Evolutionary conservation across 1,140 invertebrate species (phyloP).

Genomic region (Brachionus angularis): DNA sequence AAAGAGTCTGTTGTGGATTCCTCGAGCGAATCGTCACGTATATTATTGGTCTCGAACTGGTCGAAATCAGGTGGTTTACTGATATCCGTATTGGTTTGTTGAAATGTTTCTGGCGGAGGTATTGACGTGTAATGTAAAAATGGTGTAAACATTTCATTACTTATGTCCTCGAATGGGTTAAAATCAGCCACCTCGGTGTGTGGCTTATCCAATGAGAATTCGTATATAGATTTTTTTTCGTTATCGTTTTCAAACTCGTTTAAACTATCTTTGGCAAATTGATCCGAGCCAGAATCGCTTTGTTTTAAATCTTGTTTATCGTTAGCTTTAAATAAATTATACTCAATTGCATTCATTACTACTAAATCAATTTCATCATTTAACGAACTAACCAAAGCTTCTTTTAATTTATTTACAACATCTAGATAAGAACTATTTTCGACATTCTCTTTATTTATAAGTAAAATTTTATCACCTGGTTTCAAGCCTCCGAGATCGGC

Average conservation of each 20-base stretch:
- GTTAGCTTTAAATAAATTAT: constrained; percentile 18
- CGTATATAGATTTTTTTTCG: not conserved
- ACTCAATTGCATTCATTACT: constrained; percentile 35
- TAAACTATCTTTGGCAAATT: not conserved
- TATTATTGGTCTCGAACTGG: not conserved
- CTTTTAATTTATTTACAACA: not conserved
- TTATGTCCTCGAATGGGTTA: constrained; percentile 27
- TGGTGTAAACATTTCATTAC: constrained; percentile 21
- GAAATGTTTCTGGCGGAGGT: constrained; percentile 16
- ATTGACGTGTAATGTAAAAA: constrained; percentile 32
- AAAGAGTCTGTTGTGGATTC: constrained; percentile 14
- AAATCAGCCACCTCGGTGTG: not conserved
- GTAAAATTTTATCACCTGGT: constrained; percentile 29
- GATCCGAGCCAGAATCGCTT: not conserved
- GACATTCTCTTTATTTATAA: not conserved
- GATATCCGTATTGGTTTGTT: not conserved
- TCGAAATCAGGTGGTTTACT: not conserved
- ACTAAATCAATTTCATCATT: not conserved
- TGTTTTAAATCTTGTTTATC: not conserved
- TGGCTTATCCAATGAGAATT: not conserved
- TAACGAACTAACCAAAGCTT: not conserved
- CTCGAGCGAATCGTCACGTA: constrained; percentile 1
- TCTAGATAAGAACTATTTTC: not conserved
- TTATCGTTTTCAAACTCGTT: not conserved
- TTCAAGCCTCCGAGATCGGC: not conserved